Base-by-base conservation (phyloP, 2,797 vertebrate genomes). In the Chrysocyon brachyurus region DNA sequence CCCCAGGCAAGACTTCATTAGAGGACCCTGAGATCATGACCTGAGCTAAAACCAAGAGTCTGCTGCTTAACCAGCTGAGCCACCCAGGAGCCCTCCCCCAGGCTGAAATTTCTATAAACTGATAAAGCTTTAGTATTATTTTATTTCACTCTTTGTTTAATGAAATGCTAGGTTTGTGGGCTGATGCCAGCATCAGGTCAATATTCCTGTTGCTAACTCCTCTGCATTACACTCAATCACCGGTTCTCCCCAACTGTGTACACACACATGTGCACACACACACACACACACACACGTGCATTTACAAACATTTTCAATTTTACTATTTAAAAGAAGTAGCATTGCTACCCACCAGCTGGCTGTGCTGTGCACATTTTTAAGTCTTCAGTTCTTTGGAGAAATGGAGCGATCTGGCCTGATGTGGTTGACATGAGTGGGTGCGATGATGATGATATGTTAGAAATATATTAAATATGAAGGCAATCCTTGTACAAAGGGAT, bases 381-480 rank as follows among this genome's bases (percentile, higher is more conserved):
- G 57, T 70, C 75, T 66, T 82, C 81, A 6, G 5, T 5, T 81
- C 87, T 77, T 88, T 28, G 3, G 52, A 31, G 84, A 87, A 87
- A 88, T 6, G 1, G 31, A 92, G 73, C 0, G 0, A 16, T 28
- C 7, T 3, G 10, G 46, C 61, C 22, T 24, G 61, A 36, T 22
- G 81, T 4, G 24, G 72, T 81, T 73, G 77, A 83, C n/a, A 4
- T 6, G 81, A 88, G 46, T 26, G 21, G 59, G 61, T 56, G 89
- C 82, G 90, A 93, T 9, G n/a, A 64, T 4, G 85, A 57, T 28
- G 90, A 84, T 46, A 36, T 72, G 59, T 79, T 85, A 92, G 87
- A 88, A 97, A 86, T 40, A 59, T 33, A 91, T 92, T 92, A 81
- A 81, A 31, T 70, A n/a, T 46, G 85, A 96, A 90, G 92, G 81